These are phyloP conservation scores for Galago senegalensis DNA, from an alignment of 2,797 vertebrate genomes.

Conservation along the genomic window DNA sequence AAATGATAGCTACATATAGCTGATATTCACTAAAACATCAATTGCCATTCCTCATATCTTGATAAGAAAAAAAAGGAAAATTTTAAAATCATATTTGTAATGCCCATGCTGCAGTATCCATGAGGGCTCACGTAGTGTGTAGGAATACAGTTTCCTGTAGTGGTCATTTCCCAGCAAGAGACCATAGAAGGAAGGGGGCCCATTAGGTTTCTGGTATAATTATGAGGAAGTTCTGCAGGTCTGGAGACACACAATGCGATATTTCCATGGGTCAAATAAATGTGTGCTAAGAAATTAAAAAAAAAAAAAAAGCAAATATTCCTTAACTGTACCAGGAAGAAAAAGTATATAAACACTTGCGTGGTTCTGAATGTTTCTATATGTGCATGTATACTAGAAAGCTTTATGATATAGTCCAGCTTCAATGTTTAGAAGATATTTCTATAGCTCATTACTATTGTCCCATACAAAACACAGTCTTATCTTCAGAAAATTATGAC, in stretches of 20 bases:
- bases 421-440: conserved; percentile 15
- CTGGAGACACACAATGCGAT: rapidly evolving
- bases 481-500: conserved; percentile 5
- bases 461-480: background rate
- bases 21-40: background rate
- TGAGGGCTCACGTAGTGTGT: background rate
- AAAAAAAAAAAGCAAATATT: background rate
- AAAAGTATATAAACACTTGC: background rate
- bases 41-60: background rate
- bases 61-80: background rate
- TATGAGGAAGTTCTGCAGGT: background rate
- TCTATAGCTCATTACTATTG: background rate
- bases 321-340: background rate
- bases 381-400: background rate
- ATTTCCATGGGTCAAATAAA: background rate
- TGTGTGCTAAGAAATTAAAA: background rate
- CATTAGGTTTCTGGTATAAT: rapidly evolving
- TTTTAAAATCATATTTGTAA: background rate
- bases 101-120: background rate
- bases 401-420: background rate
- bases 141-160: background rate
- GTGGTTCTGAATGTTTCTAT: background rate
- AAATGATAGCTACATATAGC: background rate
- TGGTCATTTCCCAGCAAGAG: background rate
- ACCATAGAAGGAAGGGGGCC: background rate